A percentile compares a stretch with the other conserved stretches of the same genome.
These are phyloP conservation scores for Nasonia giraulti DNA, from an alignment of 1,140 invertebrate genomes.

Conservation along the genomic window DNA sequence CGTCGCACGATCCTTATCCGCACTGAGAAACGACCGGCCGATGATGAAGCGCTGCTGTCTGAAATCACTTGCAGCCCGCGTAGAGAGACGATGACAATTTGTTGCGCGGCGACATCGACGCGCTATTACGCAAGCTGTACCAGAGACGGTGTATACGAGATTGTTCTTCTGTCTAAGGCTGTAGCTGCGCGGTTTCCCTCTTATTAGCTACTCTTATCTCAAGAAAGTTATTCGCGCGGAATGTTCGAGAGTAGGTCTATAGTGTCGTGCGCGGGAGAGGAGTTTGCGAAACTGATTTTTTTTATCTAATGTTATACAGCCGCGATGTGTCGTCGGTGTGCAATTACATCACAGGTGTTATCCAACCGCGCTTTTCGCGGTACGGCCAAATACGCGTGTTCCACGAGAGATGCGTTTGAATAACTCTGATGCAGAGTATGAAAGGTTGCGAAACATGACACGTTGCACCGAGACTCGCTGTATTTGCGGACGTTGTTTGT, in stretches of 20 bases:
- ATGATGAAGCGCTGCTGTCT: neutral
- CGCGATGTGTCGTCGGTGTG: no score
- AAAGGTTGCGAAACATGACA: no score
- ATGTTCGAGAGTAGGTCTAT: neutral
- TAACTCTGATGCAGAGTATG: no score
- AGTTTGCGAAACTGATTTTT: constrained; percentile 3
- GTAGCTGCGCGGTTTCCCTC: neutral
- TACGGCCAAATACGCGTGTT: no score
- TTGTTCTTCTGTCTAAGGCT: no score
- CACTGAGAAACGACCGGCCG: neutral
- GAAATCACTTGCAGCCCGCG: neutral
- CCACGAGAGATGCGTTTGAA: no score
- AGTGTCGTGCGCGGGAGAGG: neutral
- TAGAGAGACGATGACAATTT: neutral
- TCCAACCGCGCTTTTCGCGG: neutral
- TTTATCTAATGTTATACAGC: constrained; percentile 1
- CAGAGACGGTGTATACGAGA: neutral
- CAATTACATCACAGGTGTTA: constrained; percentile 2
- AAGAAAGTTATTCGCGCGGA: neutral
- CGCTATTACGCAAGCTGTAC: neutral
- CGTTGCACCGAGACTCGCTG: no score
- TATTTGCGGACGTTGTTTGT: no score
- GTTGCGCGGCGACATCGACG: neutral
- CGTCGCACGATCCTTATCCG: constrained; percentile 13
- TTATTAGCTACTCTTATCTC: neutral